Percentiles rank a stretch among this genome's conserved stretches.
Evolutionary conservation across 2,113 vertebrate genomes (phyloP).

Genomic region (Lathamus discolor): DNA sequence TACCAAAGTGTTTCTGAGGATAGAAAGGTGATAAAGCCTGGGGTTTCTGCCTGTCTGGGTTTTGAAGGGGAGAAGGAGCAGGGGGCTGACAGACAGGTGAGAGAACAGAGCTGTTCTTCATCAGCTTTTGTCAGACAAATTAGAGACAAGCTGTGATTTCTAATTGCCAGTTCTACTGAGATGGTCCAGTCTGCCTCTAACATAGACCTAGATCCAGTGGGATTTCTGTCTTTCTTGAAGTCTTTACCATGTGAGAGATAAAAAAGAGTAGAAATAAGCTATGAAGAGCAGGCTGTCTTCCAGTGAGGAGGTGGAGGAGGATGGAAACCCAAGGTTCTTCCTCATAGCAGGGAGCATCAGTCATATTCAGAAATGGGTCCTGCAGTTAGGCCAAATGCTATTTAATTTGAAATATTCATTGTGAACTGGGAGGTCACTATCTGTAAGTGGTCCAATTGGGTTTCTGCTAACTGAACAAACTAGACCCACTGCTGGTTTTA

Average conservation of each 20-base stretch:
- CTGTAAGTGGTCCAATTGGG: fast-evolving
- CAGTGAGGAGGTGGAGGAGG: neutral
- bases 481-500: neutral
- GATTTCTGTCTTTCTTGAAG: neutral
- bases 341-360: neutral
- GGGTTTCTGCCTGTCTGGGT: neutral
- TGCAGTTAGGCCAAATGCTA: neutral
- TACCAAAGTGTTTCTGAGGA: neutral
- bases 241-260: fast-evolving
- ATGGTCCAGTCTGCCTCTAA: neutral
- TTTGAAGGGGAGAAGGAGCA: neutral
- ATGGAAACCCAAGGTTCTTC: neutral
- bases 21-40: too few species aligned
- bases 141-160: neutral
- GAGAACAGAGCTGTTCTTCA: neutral
- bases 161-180: fast-evolving
- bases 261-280: neutral
- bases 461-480: neutral
- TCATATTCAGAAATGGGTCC: neutral
- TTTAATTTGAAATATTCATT: neutral
- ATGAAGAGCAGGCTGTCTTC: neutral
- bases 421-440: neutral
- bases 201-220: fast-evolving
- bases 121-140: neutral
- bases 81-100: neutral